Evolutionary conservation across 2,888 invertebrate genomes (phyloP).

Genomic region (Cyaniris semiargus): DNA sequence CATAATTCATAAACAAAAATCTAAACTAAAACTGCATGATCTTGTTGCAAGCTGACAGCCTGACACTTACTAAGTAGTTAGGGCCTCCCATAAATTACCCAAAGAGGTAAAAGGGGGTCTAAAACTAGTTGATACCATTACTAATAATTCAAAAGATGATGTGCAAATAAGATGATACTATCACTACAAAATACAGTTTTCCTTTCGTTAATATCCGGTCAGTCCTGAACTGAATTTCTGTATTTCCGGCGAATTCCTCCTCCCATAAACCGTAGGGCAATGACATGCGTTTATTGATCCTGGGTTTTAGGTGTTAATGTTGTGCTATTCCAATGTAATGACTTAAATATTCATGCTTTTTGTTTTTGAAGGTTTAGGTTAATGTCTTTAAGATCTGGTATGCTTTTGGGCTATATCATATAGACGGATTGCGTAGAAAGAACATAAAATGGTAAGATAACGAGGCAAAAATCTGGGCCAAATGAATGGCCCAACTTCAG

Average conservation of each 20-base stretch:
- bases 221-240: slow-evolving; percentile 9
- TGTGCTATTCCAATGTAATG: background rate
- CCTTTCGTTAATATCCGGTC: background rate
- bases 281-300: slow-evolving; percentile 47
- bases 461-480: too few species aligned
- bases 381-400: too few species aligned
- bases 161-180: background rate
- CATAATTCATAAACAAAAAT: too few species aligned
- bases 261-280: background rate
- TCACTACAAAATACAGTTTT: background rate
- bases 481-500: too few species aligned
- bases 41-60: too few species aligned
- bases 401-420: too few species aligned
- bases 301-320: slow-evolving; percentile 38
- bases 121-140: background rate
- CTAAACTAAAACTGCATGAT: too few species aligned
- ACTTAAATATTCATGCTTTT: background rate
- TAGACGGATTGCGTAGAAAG: too few species aligned
- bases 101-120: background rate
- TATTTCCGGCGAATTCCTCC: slow-evolving; percentile 4
- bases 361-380: too few species aligned
- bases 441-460: too few species aligned
- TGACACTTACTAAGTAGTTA: too few species aligned
- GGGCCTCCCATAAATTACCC: too few species aligned
- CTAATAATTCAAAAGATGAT: background rate